These are phyloP conservation scores for Pardosa pseudoannulata DNA, from an alignment of 2,888 invertebrate species.

Conservation along the genomic window DNA sequence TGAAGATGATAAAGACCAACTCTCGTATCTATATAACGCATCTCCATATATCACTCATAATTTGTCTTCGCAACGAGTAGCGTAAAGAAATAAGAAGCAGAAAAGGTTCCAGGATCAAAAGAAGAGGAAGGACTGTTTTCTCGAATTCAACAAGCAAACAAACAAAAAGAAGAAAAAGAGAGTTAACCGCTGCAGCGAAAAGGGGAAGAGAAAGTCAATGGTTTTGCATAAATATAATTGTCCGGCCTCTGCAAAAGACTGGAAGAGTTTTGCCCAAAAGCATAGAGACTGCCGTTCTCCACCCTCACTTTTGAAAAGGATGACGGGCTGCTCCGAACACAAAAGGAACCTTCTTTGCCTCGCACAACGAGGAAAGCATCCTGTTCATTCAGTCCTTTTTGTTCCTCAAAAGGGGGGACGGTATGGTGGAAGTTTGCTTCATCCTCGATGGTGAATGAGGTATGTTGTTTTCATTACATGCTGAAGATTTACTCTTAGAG, in stretches of 20 bases:
- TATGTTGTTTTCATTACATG: neutral
- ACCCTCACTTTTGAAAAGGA: neutral
- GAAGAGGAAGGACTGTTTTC: neutral
- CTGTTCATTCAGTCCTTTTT: slow-evolving; percentile 7
- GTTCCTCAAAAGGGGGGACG: neutral
- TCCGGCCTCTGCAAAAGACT: neutral
- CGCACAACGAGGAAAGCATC: neutral
- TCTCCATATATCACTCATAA: too few relatives aligned
- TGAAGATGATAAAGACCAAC: too few relatives aligned
- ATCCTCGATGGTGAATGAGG: neutral
- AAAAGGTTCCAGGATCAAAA: neutral
- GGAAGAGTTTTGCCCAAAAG: neutral
- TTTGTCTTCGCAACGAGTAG: too few relatives aligned
- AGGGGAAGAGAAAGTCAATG: neutral
- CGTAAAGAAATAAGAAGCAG: too few relatives aligned
- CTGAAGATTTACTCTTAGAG: too few relatives aligned
- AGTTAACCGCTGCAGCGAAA: too few relatives aligned
- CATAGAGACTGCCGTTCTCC: neutral
- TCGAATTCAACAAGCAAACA: neutral
- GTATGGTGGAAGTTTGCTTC: neutral
- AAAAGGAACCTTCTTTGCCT: neutral
- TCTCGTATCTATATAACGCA: too few relatives aligned
- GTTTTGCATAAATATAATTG: slow-evolving; percentile 19
- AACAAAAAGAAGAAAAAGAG: too few relatives aligned
- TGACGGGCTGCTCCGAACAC: too few relatives aligned